Base-by-base conservation (phyloP, 2,113 vertebrate species). In the Illadopsis cleaveri region DNA sequence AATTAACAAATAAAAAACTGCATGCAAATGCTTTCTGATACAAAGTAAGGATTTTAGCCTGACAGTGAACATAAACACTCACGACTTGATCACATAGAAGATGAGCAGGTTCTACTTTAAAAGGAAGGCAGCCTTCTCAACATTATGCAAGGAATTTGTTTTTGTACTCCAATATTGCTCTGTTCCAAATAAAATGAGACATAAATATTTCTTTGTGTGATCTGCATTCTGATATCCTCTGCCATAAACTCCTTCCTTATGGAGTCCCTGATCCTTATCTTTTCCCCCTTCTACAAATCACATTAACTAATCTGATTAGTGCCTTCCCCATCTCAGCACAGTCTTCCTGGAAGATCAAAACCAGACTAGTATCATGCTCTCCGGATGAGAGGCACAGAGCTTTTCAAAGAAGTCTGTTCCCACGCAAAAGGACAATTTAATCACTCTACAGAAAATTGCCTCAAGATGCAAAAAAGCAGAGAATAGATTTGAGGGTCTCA, bases 271-370 rank as follows among this genome's bases (percentile, higher is more conserved):
- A 90, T 86, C 35, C 40, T 89, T 89, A 86, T 89, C 78, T 70
- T 35, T 38, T 44, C 25, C 7, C 22, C 16, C 6, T 87, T 86
- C 40, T 89, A 65, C 22, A 79, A 81, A 86, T 79, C 57, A 62
- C 47, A 72, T 94, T 83, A 77, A 93, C 72, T 93, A 75, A 76
- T 68, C 50, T 87, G 56, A 60, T 86, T 89, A 71, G 35, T 85
- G 37, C 30, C 42, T 92, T 73, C 35, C 60, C 35, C 16, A 3
- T 60, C 18, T 65, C 78, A 77, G 33, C 47, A 58, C 15, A 86
- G 38, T 42, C 50, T 85, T 90, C 33, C 44, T 42, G 48, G 53
- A 82, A 89, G 78, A 88, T 76, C 66, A 95, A 95, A 89, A 94
- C 30, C 65, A 89, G 77, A 40, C 53, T 71, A 58, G 53, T 50